These are phyloP conservation scores for Gymnocypris eckloni DNA, from an alignment of 2,797 vertebrate species.

Conservation along the genomic window DNA sequence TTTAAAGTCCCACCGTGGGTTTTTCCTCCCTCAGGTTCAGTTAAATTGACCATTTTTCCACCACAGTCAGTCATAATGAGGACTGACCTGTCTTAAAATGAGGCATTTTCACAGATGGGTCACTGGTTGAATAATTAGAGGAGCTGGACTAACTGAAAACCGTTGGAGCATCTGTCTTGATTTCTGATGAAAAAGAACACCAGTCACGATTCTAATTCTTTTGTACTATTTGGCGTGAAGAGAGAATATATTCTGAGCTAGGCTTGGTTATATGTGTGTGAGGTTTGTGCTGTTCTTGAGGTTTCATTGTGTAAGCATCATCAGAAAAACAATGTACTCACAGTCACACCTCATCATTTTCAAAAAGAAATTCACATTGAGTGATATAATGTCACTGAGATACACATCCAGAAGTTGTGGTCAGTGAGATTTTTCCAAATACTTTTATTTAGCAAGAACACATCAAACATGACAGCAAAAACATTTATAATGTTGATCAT, in stretches of 20 bases:
- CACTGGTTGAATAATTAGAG: constrained; percentile 49
- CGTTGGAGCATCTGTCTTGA: constrained; percentile 22
- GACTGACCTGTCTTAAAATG: constrained; percentile 56
- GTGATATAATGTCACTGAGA: neutral
- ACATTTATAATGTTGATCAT: neutral
- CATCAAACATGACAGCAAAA: neutral
- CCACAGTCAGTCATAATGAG: constrained; percentile 50
- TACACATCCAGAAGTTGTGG: neutral
- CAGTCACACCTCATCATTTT: neutral
- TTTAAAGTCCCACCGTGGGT: constrained; percentile 37
- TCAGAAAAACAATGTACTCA: neutral
- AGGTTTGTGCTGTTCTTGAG: neutral
- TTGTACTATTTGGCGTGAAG: neutral
- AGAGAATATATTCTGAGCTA: neutral
- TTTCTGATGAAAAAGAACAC: constrained; percentile 23
- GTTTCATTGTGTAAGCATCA: neutral
- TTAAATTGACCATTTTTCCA: constrained; percentile 42
- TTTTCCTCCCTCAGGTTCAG: constrained; percentile 5
- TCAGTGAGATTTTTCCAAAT: neutral
- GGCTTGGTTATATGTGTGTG: neutral
- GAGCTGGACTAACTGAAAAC: constrained; percentile 13
- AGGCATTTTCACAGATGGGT: constrained; percentile 53
- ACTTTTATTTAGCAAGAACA: neutral
- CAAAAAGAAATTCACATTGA: neutral
- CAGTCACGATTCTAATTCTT: neutral